These are phyloP conservation scores for Dissostichus mawsoni DNA, from an alignment of 2,113 vertebrate species.

Conservation along the genomic window DNA sequence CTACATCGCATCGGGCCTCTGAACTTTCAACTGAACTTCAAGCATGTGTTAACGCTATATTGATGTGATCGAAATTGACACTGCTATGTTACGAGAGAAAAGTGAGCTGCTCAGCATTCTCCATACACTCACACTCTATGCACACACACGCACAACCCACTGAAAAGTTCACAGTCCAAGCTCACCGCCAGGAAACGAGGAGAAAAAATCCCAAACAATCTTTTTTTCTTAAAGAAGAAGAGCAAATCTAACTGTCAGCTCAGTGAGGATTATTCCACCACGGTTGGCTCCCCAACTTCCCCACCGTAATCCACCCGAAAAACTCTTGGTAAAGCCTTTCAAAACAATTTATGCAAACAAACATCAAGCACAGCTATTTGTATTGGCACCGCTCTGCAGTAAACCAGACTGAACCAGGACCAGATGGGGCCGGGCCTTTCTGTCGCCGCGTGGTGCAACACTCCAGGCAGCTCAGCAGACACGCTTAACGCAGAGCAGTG, in stretches of 20 bases:
- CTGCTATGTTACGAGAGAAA: constrained; percentile 59
- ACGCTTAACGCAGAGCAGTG: constrained; percentile 47
- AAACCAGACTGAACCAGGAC: constrained; percentile 93
- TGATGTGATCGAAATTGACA: constrained; percentile 74
- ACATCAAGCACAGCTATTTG: constrained; percentile 95
- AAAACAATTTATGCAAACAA: constrained; percentile 99
- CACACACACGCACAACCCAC: constrained; percentile 41
- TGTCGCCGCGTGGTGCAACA: constrained; percentile 62
- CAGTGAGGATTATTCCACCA: constrained; percentile 80
- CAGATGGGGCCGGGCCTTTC: constrained; percentile 88
- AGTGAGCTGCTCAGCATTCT: constrained; percentile 55
- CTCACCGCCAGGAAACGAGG: constrained; percentile 60
- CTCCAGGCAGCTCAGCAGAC: constrained; percentile 79
- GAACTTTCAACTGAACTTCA: constrained; percentile 75
- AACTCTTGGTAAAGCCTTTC: constrained; percentile 94
- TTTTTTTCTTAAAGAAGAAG: constrained; percentile 70
- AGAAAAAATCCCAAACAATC: constrained; percentile 73
- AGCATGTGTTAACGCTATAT: constrained; percentile 71
- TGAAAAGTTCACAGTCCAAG: constrained; percentile 68
- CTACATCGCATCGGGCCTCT: constrained; percentile 52
- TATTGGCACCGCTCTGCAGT: constrained; percentile 93
- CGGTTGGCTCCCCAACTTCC: constrained; percentile 81
- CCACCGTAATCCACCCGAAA: constrained; percentile 89
- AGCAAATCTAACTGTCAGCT: constrained; percentile 80
- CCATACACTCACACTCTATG: constrained; percentile 43